These are phyloP conservation scores for Psophia crepitans DNA, from an alignment of 2,113 vertebrate genomes.

Conservation along the genomic window DNA sequence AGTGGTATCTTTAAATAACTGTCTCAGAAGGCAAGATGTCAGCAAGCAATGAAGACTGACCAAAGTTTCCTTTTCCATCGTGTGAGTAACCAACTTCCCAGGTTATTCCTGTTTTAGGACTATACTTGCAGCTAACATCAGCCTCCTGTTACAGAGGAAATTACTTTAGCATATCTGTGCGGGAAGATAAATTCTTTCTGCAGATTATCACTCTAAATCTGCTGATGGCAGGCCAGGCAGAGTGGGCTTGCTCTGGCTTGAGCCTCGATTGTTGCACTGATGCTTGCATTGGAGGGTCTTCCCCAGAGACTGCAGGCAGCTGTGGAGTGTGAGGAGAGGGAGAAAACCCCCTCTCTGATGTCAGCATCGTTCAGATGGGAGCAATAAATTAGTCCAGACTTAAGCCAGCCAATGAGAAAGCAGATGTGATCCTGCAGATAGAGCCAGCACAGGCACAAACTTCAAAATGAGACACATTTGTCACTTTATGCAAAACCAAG, in stretches of 20 bases:
- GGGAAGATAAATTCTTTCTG: neutral
- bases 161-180: fast-evolving
- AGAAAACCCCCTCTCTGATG: neutral
- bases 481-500: neutral
- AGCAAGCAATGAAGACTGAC: neutral
- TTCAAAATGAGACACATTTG: neutral
- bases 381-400: neutral
- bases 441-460: neutral
- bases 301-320: neutral
- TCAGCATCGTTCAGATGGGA: neutral
- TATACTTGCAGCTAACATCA: neutral
- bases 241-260: neutral
- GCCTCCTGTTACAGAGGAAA: neutral
- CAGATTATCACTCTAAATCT: neutral
- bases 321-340: neutral
- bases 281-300: fast-evolving
- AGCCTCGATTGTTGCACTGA: neutral
- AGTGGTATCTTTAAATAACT: neutral
- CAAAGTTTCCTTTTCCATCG: neutral
- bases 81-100: neutral
- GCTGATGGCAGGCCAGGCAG: neutral
- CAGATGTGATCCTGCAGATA: neutral
- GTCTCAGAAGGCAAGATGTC: neutral
- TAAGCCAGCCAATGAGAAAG: neutral
- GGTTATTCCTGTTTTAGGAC: neutral